Base-by-base conservation (phyloP, 2,888 invertebrate genomes). In the Drosophila neonasuta region DNA sequence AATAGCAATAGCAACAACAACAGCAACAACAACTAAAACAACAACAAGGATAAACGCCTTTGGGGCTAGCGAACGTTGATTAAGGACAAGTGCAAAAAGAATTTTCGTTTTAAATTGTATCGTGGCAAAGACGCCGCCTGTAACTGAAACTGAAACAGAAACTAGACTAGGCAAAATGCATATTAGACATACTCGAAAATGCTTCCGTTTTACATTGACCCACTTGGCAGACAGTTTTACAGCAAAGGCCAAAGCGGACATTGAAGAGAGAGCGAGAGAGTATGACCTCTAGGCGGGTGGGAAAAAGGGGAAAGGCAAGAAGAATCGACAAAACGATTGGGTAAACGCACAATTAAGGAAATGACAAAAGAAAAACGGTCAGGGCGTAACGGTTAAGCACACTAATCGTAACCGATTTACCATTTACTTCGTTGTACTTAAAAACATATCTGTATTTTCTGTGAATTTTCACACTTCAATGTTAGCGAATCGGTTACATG, bases 21-120 rank as follows among this genome's bases (percentile, higher is more conserved):
- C 42, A 10, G 32, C 29, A 32, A 20, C 9, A 41, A 32, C 15
- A 30, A 11, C 20, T 10, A 55, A 20, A 36, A n/a, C 36, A 36
- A 36, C 36, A 68, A 56, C 65, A 65, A 56, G 60, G 54, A 58
- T 51, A 56, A 79, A 77, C 67, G 83, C 79, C 70, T 74, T 61
- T 61, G 76, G 79, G 79, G 61, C 51, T 30, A 17, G 39, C 48
- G 52, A 68, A 50, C 73, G 64, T 68, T 80, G 83, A 82, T 80
- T 80, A 85, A 82, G 86, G 74, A 72, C 86, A 72, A 79, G 77
- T 74, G 80, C 68, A 77, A 65, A 74, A 58, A 76, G 44, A 82
- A 74, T 70, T 62, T 60, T 77, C 55, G 48, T 74, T 84, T 68
- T 67, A 74, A 82, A 80, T 71, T 77, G 60, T 59, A 69, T 61